phyloP scores from a whole-genome alignment of 2,888 invertebrate species.

The Cataglyphis altisquamis region DNA sequence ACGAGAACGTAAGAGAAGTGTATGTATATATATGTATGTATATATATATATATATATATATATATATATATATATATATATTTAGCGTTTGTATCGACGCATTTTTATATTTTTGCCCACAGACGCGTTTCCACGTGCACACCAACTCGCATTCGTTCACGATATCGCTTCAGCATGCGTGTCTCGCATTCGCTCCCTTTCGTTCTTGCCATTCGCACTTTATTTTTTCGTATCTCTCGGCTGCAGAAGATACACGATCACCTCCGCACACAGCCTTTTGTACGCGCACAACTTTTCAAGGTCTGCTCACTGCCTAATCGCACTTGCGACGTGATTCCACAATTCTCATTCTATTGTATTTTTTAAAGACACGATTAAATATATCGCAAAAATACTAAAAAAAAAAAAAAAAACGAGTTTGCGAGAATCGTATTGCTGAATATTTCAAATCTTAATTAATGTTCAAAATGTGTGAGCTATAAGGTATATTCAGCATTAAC shows the following conservation, averaged over 20 bases:
- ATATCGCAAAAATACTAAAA: neutral
- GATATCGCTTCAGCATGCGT: slow-evolving; percentile 6
- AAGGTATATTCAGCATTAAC: slow-evolving; percentile 10
- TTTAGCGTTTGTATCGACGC: slow-evolving; percentile 5
- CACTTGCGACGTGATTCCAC: slow-evolving; percentile 62
- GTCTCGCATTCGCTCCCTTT: slow-evolving; percentile 27
- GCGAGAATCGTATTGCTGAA: slow-evolving; percentile 6
- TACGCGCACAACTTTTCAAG: slow-evolving; percentile 63
- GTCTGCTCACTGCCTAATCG: slow-evolving; percentile 59
- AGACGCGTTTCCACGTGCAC: slow-evolving; percentile 10
- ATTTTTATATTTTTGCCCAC: neutral
- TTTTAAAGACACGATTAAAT: slow-evolving; percentile 15
- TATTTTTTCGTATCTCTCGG: slow-evolving; percentile 55
- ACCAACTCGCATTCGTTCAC: slow-evolving; percentile 16
- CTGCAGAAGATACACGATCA: slow-evolving; percentile 76
- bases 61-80: slow-evolving; percentile 1
- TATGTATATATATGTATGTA: neutral
- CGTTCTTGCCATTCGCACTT: slow-evolving; percentile 32
- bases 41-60: neutral
- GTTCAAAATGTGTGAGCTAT: neutral
- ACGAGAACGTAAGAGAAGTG: slow-evolving; percentile 12
- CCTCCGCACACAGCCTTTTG: slow-evolving; percentile 69
- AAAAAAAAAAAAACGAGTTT: neutral
- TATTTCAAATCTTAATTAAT: slow-evolving; percentile 14
- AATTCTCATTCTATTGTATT: neutral